These are phyloP conservation scores for Podarcis raffonei DNA, from an alignment of 2,113 vertebrate species.

Conservation along the genomic window DNA sequence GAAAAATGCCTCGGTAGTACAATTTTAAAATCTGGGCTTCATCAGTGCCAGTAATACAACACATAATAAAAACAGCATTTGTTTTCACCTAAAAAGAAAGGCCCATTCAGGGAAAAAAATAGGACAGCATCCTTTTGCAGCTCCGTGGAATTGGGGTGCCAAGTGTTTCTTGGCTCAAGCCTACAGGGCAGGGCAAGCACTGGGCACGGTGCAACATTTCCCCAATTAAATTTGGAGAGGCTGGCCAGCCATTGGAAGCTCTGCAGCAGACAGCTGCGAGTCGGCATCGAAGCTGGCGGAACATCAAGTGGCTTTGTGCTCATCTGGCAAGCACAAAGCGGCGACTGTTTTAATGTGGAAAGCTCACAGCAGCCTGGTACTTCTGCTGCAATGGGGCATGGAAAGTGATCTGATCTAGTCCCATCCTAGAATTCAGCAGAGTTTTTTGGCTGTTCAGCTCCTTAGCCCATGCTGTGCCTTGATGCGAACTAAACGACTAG, in stretches of 20 bases:
- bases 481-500: accelerated
- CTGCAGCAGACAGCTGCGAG: background rate
- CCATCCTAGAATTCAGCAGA: background rate
- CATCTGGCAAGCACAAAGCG: constrained; percentile 26
- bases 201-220: background rate
- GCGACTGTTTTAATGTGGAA: constrained; percentile 20
- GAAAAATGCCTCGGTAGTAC: background rate
- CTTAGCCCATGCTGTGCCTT: background rate
- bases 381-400: background rate
- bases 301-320: constrained; percentile 23
- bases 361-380: background rate
- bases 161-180: background rate
- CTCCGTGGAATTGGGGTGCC: too few species aligned
- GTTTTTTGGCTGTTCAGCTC: background rate
- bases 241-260: background rate
- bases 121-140: background rate
- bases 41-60: background rate
- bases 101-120: background rate
- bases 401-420: background rate
- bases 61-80: too few species aligned
- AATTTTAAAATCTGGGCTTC: background rate
- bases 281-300: background rate
- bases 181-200: background rate
- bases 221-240: background rate
- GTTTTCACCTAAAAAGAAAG: background rate